Evolutionary conservation across 2,797 vertebrate species (phyloP), one percentile per base, ranked within the genome.

Genomic region (Phalloptychus januarius): DNA sequence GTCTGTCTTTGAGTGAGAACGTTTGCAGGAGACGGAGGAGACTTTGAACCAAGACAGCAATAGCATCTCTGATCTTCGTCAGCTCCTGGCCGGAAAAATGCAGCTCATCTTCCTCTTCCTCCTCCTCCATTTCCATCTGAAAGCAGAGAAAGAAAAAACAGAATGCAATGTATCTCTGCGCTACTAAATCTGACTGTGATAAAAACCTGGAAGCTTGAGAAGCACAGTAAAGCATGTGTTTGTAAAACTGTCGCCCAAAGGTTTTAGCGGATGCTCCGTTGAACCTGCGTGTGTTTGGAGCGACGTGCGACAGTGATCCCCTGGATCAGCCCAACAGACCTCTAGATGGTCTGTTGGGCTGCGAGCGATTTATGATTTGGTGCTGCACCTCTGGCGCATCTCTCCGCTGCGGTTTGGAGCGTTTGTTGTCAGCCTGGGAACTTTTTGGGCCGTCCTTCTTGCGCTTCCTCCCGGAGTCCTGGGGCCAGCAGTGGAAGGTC

Each of bases 401-500:
- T 72, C 87, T 96, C 46, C 95, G 91, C 18, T 65, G 79, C 0
- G 94, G 94, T 84, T 93, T 96, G 67, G 95, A 90, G 50, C 96
- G 95, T 85, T 97, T 99, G 58, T 94, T 94, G 0, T 90, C 94
- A 0, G 79, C 31, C 83, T 96, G 95, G 23, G 94, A 94, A 77
- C 84, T 93, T 83, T 95, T 96, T 3, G 84, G 1, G 0, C 83
- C 52, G 0, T 93, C 90, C 81, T 97, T 98, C 88, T 98, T 99
- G 77, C 97, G 97, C 86, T 98, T 99, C 84, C 94, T 96, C 65
- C 87, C 94, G 6, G 85, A 77, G 5, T 93, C 95, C 10, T 95
- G 95, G 71, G 97, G 97, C 97, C 97, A 98, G 87, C 96, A 95
- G 86, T 97, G 96, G 76, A 91, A 95, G 12, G 95, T 87, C 69